A percentile compares a stretch with the other conserved stretches of the same genome.
phyloP scores from a whole-genome alignment of 2,113 vertebrate species.

The Oxygymnocypris stewartii region DNA sequence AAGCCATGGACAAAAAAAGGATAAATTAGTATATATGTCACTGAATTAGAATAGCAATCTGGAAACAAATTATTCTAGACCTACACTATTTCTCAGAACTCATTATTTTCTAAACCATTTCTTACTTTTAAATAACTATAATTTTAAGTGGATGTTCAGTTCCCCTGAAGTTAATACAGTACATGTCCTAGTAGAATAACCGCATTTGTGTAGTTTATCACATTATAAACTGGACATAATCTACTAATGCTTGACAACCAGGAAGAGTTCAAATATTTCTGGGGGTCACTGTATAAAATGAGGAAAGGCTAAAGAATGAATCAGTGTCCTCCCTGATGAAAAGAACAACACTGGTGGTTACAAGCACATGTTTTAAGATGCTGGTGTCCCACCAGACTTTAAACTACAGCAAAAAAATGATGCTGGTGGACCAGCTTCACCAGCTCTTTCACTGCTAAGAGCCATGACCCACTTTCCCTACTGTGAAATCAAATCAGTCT shows the following conservation, averaged over 20 bases:
- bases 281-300: neutral
- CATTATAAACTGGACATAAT: neutral
- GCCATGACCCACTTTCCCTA: slow-evolving; percentile 40
- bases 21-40: neutral
- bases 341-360: neutral
- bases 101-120: neutral
- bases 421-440: slow-evolving; percentile 15
- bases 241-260: neutral
- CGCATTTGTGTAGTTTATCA: neutral
- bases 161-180: neutral
- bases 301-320: neutral
- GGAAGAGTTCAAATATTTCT: neutral
- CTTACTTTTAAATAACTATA: neutral
- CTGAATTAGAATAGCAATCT: neutral
- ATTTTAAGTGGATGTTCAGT: neutral
- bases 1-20: neutral
- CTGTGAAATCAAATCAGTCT: slow-evolving; percentile 45
- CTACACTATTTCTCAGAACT: neutral
- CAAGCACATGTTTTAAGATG: neutral
- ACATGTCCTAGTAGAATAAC: neutral
- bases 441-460: slow-evolving; percentile 18
- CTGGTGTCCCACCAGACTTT: neutral
- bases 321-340: neutral
- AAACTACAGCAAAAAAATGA: neutral
- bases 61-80: neutral